Base-by-base conservation (phyloP, 2,888 invertebrate species). In the Drosophila kuntzei region DNA sequence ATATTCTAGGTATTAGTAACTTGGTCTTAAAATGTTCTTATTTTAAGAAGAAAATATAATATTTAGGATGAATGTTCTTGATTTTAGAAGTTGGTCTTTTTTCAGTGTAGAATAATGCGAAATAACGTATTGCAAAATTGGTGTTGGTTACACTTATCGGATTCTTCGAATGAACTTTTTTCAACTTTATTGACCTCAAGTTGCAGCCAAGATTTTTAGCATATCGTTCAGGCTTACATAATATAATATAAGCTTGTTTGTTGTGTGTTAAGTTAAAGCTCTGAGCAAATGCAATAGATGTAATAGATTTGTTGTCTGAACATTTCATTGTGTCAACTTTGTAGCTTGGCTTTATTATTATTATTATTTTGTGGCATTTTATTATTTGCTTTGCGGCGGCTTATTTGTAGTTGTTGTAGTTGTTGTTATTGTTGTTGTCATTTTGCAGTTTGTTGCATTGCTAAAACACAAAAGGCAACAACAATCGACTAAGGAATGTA, bases 251-350 rank as follows among this genome's bases (percentile, higher is more conserved):
- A 47, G 27, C 27, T 49, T 12, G 18, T 14, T 47, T 16, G 1
- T 29, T 32, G 16, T 22, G 12, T 25, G 29, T 16, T 16, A 22
- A n/a, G 41, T 20, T 8, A 16, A 29, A 46, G 27, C 16, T 29
- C 12, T 16, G 14, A 11, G 18, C 4, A 18, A 49, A 6, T 49
- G 27, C 36, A 36, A 54, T 61, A 37, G 53, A 25, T 61, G 61
- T 55, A 55, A 61, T 55, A 61, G 61, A 55, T 61, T 55, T 61
- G 39, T 46, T 55, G 25, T 34, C 34, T 32, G 12, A 47, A n/a
- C 62, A 34, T 47, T 55, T 47, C 29, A 54, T 57, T 62, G 39
- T 49, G 57, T 47, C 46, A 49, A 61, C 51, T 47, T 55, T 41
- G 39, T 43, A 49, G 41, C 20, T 46, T 44, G 32, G n/a, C 43